Base-by-base conservation (phyloP, 2,113 vertebrate species). In the Rattus norvegicus region DNA sequence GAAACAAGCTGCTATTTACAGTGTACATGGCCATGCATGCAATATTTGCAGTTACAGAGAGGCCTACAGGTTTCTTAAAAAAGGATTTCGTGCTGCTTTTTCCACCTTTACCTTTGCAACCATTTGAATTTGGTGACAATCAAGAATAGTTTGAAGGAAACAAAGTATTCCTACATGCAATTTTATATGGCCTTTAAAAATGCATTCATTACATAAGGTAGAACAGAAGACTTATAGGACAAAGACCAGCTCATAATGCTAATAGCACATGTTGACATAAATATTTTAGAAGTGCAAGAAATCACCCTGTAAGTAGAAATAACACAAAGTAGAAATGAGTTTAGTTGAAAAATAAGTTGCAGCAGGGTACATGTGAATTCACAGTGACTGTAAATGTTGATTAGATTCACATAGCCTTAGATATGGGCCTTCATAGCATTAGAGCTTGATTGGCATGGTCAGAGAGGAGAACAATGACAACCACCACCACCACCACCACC, bases 1-100 rank as follows among this genome's bases (percentile, higher is more conserved):
- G 11, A 54, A 54, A 54, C 52, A 54, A 54, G 11, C 19, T 20
- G 98, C 98, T 99, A 99, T 99, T 98, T 99, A 99, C 99, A 99
- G 95, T 97, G 98, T 98, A 98, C 98, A 98, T 98, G 98, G 97
- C 99, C 98, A 96, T 98, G 98, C 98, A 99, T 97, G 98, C 98
- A 99, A 98, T 98, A 98, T 97, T 97, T 96, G 98, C 97, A 98
- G 98, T 98, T 98, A 98, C 95, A 98, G 98, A 98, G 96, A 98
- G 97, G 99, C 97, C 97, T 98, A 97, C 98, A 98, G 97, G 97
- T 98, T 98, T 94, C 97, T 75, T 61, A 8, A 88, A 92, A 91
- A 76, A 24, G 10, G 10, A 43, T 88, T 26, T 76, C 20, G 52
- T 16, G 80, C 20, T 19, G 0, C 54, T 65, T 81, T 56, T 39